phyloP scores from a whole-genome alignment of 2,113 vertebrate species.

The Enhydra lutris region DNA sequence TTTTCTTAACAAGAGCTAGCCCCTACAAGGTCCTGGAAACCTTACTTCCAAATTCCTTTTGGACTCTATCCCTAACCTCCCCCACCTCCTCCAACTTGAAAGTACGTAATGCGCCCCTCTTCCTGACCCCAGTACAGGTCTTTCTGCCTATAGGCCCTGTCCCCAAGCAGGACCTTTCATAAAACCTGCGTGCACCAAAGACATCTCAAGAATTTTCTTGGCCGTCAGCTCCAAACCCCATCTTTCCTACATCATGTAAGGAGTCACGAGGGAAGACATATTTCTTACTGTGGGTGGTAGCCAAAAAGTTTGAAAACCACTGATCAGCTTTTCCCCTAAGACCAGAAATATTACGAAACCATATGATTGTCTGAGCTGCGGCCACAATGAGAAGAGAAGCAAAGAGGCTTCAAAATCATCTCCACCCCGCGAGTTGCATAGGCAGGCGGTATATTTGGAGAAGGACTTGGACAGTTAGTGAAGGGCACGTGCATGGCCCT shows the following conservation, averaged over 20 bases:
- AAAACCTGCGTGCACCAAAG: neutral
- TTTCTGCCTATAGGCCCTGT: neutral
- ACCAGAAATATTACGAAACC: neutral
- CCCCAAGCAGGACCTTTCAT: neutral
- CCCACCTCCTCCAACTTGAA: neutral
- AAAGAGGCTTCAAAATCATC: too few relatives aligned
- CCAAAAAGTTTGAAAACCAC: neutral
- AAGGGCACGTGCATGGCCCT: neutral
- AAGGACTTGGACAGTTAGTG: too few relatives aligned
- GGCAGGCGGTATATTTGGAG: neutral
- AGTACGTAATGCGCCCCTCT: neutral
- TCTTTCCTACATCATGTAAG: neutral
- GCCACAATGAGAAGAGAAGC: neutral
- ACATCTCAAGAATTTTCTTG: neutral
- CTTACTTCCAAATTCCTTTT: neutral
- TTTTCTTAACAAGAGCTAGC: neutral
- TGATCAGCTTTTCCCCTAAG: neutral
- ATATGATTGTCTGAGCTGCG: neutral
- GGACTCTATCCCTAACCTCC: neutral
- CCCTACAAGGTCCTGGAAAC: neutral
- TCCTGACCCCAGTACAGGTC: neutral
- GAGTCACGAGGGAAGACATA: neutral
- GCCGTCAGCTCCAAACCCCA: neutral
- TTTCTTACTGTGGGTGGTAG: neutral
- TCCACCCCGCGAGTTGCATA: accelerated